Percentiles rank a stretch among this genome's conserved stretches.
Evolutionary conservation across 2,113 vertebrate species (phyloP).

Genomic region (Semnopithecus entellus): DNA sequence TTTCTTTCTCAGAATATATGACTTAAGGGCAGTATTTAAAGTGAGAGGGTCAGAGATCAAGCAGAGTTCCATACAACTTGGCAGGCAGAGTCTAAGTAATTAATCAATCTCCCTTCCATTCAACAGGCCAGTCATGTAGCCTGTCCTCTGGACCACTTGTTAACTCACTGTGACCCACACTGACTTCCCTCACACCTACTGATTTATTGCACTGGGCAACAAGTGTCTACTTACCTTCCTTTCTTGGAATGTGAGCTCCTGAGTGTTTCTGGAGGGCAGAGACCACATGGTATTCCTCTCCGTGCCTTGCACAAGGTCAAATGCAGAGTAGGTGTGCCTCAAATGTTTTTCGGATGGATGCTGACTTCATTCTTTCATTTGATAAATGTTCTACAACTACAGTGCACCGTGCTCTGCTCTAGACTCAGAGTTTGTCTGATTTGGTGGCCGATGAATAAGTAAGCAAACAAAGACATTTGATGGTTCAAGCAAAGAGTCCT

Average conservation of each 20-base stretch:
- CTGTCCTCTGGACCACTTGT: not conserved
- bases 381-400: not conserved
- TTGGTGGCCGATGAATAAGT: not conserved
- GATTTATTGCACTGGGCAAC: not conserved
- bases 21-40: conserved; percentile 47
- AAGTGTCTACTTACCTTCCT: not conserved
- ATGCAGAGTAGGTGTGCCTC: not conserved
- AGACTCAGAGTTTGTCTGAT: not conserved
- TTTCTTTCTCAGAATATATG: conserved; percentile 48
- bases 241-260: not conserved
- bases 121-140: not conserved
- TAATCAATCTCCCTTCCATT: not conserved
- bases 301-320: not conserved
- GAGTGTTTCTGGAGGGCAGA: not conserved
- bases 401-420: rapidly evolving
- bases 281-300: not conserved
- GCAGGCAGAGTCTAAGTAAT: not conserved
- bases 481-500: not conserved
- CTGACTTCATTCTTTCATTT: not conserved
- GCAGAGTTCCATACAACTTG: conserved; percentile 44
- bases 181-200: not conserved
- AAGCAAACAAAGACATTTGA: not conserved
- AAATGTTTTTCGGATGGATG: not conserved
- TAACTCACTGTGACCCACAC: not conserved
- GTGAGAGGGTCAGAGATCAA: conserved; percentile 37